phyloP scores from a whole-genome alignment of 1,140 invertebrate species.

The Micrasema longulum region DNA sequence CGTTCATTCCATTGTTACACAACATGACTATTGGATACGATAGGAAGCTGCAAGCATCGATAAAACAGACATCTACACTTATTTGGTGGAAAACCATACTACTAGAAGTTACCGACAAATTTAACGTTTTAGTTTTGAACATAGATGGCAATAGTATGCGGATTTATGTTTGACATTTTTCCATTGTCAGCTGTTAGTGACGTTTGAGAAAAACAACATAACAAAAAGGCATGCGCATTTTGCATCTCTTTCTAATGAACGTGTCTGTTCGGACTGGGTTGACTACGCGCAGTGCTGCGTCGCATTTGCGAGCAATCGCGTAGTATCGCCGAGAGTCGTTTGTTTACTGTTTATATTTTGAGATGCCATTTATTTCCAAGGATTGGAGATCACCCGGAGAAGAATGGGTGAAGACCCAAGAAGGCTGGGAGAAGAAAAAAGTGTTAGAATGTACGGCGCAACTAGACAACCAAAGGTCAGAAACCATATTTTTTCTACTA shows the following conservation, averaged over 20 bases:
- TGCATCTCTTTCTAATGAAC: conserved; percentile 60
- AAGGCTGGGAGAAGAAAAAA: conserved; percentile 97
- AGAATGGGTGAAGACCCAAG: conserved; percentile 96
- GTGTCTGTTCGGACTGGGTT: conserved; percentile 56
- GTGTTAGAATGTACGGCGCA: conserved; percentile 81
- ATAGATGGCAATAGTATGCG: conserved; percentile 27
- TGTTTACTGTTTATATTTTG: conserved; percentile 43
- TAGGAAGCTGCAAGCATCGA: not conserved
- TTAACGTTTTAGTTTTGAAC: not conserved
- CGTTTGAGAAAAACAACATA: conserved; percentile 58
- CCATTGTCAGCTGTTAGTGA: conserved; percentile 65
- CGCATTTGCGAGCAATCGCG: conserved; percentile 55
- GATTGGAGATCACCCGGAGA: conserved; percentile 96
- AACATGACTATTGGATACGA: not conserved
- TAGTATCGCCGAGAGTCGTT: conserved; percentile 56
- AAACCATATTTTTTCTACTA: conserved; percentile 58
- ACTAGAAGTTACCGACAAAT: no score
- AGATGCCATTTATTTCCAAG: conserved; percentile 95
- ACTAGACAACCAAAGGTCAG: conserved; percentile 64
- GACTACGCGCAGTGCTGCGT: conserved; percentile 51
- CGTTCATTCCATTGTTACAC: not conserved
- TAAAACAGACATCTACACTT: not conserved
- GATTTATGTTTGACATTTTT: conserved; percentile 23
- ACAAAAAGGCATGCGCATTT: conserved; percentile 62
- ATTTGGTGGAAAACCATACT: no score